These are phyloP conservation scores for Acipenser ruthenus DNA, from an alignment of 2,797 vertebrate species.

Conservation along the genomic window DNA sequence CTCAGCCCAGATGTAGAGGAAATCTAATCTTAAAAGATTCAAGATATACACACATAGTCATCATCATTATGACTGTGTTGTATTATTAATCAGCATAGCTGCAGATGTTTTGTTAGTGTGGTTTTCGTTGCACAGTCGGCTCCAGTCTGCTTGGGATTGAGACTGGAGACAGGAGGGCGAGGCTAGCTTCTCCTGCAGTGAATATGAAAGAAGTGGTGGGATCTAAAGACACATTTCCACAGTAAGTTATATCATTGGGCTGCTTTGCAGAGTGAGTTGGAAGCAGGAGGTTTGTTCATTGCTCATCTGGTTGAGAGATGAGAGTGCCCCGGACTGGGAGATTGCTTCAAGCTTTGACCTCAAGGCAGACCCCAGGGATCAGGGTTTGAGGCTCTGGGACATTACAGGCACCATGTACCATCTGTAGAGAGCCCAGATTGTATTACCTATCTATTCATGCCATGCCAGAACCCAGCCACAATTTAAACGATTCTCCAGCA, in stretches of 20 bases:
- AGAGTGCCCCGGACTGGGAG: neutral
- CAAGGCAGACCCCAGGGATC: slow-evolving; percentile 14
- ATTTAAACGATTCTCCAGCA: slow-evolving; percentile 5
- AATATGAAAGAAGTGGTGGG: too few species aligned
- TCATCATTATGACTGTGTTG: too few species aligned
- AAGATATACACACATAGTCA: too few species aligned
- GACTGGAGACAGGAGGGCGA: too few species aligned
- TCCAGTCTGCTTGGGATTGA: too few species aligned
- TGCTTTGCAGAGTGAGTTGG: neutral
- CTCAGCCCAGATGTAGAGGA: too few species aligned
- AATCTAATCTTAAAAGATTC: too few species aligned
- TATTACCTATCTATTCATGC: slow-evolving; percentile 29
- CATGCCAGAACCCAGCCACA: slow-evolving; percentile 14
- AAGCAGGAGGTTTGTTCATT: neutral
- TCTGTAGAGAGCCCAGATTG: slow-evolving; percentile 31
- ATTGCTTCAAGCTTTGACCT: slow-evolving; percentile 13
- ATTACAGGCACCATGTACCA: slow-evolving; percentile 25
- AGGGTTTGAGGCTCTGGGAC: slow-evolving; percentile 23
- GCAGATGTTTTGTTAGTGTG: too few species aligned
- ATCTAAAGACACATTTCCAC: slow-evolving; percentile 5
- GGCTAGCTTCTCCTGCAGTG: too few species aligned
- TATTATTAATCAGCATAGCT: too few species aligned
- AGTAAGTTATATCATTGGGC: neutral
- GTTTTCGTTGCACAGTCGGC: too few species aligned
- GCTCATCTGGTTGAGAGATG: neutral